Evolutionary conservation across 2,888 invertebrate genomes (phyloP).

Genomic region (Tillus elongatus): DNA sequence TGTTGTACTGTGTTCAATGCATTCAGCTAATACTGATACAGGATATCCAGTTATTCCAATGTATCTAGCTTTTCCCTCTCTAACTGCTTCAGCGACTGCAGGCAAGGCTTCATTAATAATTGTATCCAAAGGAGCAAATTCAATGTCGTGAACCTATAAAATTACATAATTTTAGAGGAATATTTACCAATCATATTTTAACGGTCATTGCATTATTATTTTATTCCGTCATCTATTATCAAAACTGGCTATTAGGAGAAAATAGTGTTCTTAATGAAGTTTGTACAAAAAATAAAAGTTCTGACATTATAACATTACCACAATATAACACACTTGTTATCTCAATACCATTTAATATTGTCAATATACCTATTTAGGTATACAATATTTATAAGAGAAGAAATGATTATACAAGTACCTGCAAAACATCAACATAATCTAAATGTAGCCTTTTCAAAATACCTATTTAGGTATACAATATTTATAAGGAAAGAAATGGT

Average conservation of each 20-base stretch:
- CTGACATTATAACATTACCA: too few relatives aligned
- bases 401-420: constrained; percentile 53
- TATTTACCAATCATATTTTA: constrained; percentile 9
- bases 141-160: constrained; percentile 80
- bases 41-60: constrained; percentile 88
- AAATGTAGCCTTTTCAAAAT: constrained; percentile 1
- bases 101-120: constrained; percentile 82
- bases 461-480: too few relatives aligned
- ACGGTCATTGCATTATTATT: too few relatives aligned
- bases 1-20: constrained; percentile 51
- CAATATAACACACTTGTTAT: too few relatives aligned
- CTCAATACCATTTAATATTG: too few relatives aligned
- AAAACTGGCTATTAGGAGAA: too few relatives aligned
- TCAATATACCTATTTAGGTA: too few relatives aligned
- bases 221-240: too few relatives aligned
- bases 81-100: constrained; percentile 62
- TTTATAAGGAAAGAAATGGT: too few relatives aligned
- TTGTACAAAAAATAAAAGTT: too few relatives aligned
- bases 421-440: constrained; percentile 49
- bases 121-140: constrained; percentile 70
- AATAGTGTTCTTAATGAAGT: too few relatives aligned
- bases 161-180: constrained; percentile 7
- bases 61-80: constrained; percentile 61
- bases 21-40: constrained; percentile 63
- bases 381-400: too few relatives aligned